phyloP scores from a whole-genome alignment of 2,113 vertebrate species.

The Lethenteron reissneri region DNA sequence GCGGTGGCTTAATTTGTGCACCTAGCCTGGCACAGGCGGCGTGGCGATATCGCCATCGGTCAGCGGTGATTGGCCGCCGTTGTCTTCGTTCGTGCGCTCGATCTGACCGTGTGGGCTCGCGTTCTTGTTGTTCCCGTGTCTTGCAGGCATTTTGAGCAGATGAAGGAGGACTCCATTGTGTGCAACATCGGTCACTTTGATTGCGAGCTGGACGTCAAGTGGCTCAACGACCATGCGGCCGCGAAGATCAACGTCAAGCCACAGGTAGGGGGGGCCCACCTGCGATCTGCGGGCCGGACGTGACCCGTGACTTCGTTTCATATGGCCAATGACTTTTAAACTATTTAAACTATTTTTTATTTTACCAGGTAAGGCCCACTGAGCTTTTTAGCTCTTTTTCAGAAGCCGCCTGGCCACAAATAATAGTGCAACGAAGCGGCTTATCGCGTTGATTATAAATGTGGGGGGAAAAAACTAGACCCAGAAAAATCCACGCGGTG shows the following conservation, averaged over 20 bases:
- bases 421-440: not conserved
- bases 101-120: not conserved
- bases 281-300: not conserved
- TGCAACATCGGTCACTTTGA: slow-evolving; percentile 98
- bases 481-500: no score
- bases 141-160: slow-evolving; percentile 67
- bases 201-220: slow-evolving; percentile 72
- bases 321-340: no score
- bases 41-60: no score
- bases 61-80: no score
- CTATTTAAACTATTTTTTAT: no score
- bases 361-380: no score
- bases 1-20: not conserved
- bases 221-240: slow-evolving; percentile 55
- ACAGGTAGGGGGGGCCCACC: slow-evolving; percentile 33
- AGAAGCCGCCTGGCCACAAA: not conserved
- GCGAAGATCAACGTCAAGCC: slow-evolving; percentile 69
- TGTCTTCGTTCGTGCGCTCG: no score
- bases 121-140: not conserved
- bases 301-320: not conserved
- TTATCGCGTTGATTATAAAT: no score
- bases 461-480: no score
- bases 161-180: slow-evolving; percentile 85
- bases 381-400: not conserved
- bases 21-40: no score